Conservation (phyloP, 2,888 invertebrate genomes). For the Mythimna vitellina region DNA sequence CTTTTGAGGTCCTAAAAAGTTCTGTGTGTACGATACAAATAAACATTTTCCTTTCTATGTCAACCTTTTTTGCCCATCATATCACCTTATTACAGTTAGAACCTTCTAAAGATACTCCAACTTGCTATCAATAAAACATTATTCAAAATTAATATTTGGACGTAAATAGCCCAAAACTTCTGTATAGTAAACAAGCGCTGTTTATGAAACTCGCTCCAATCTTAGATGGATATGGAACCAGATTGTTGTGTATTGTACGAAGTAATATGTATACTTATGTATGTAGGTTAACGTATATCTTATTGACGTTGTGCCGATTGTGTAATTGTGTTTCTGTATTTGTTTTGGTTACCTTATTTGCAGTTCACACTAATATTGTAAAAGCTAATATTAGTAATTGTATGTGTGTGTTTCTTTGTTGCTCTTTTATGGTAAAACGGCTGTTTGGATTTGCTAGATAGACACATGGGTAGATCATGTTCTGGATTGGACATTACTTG, state of each 20-base stretch:
- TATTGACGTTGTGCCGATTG: neutral
- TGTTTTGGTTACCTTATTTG: conserved; percentile 2
- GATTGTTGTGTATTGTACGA: neutral
- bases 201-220: conserved; percentile 4
- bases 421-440: too few species aligned
- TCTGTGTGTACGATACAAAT: too few species aligned
- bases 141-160: conserved; percentile 6
- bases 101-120: neutral
- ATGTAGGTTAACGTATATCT: neutral
- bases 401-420: too few species aligned
- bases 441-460: too few species aligned
- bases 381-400: too few species aligned
- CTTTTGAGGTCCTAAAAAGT: too few species aligned
- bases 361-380: too few species aligned
- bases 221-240: neutral
- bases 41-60: neutral
- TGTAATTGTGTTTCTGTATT: neutral
- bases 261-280: conserved; percentile 4
- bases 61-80: neutral
- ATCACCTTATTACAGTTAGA: neutral
- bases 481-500: too few species aligned
- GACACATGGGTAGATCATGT: too few species aligned
- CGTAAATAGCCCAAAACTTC: conserved; percentile 5
- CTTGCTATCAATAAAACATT: neutral
- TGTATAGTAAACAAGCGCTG: neutral